These are phyloP conservation scores for Donacobius atricapilla DNA, from an alignment of 2,113 vertebrate genomes.

Conservation along the genomic window DNA sequence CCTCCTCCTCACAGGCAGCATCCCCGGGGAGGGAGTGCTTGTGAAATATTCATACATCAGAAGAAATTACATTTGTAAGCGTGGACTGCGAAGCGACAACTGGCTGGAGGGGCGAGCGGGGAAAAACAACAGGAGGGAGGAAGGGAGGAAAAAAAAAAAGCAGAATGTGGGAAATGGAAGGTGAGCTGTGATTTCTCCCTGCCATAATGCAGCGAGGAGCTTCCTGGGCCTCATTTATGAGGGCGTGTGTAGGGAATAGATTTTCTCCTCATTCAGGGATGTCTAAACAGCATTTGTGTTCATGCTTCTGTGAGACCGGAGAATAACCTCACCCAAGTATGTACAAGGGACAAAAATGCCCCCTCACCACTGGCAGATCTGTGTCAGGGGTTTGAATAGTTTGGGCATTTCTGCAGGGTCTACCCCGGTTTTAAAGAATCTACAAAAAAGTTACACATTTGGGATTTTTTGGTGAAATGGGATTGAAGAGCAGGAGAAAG, in stretches of 20 bases:
- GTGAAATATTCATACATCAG: constrained; percentile 46
- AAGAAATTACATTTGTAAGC: constrained; percentile 11
- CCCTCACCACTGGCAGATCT: not conserved
- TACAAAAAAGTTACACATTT: not conserved
- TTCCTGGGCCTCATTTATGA: not conserved
- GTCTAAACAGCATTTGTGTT: not conserved
- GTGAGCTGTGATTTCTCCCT: not conserved
- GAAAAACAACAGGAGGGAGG: not conserved
- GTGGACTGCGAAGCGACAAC: not conserved
- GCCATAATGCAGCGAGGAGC: fast-evolving
- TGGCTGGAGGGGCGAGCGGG: not conserved
- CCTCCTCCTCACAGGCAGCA: not conserved
- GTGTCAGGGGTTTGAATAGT: not conserved
- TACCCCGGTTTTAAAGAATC: not conserved
- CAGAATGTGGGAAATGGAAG: not conserved
- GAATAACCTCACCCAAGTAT: not conserved
- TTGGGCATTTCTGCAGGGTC: not conserved
- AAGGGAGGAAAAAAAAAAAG: not conserved
- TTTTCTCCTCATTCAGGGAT: not conserved
- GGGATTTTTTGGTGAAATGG: not conserved
- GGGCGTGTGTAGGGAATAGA: not conserved
- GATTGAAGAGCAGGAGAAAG: not conserved
- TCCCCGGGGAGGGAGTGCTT: not conserved
- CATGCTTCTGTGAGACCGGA: not conserved
- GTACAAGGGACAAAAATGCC: not conserved